phyloP scores from a whole-genome alignment of 2,113 vertebrate species.

The Colius striatus region DNA sequence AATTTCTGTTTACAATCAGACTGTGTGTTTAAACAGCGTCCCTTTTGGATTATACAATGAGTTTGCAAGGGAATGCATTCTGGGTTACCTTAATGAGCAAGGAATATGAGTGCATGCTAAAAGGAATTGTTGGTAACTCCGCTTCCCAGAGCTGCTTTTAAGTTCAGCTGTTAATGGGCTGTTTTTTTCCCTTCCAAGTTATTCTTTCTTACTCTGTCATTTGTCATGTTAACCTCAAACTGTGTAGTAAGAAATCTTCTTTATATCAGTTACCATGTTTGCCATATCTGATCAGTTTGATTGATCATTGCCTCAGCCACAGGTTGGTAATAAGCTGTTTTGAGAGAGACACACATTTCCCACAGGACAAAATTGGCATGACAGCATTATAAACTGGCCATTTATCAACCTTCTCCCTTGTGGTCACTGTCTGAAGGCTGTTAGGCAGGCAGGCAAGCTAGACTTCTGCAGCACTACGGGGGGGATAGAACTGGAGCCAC shows the following conservation, averaged over 20 bases:
- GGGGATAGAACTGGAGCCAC: background rate
- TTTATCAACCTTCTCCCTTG: slow-evolving; percentile 90
- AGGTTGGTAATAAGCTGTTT: slow-evolving; percentile 92
- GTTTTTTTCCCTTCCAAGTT: background rate
- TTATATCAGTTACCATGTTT: slow-evolving; percentile 83
- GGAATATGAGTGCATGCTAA: background rate
- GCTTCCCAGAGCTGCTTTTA: background rate
- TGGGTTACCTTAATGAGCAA: background rate
- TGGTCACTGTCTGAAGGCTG: slow-evolving; percentile 54
- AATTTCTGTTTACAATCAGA: background rate
- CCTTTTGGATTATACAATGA: background rate
- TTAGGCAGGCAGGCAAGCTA: slow-evolving; percentile 34
- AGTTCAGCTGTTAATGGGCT: background rate
- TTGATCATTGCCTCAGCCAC: slow-evolving; percentile 88
- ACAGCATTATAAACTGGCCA: slow-evolving; percentile 92
- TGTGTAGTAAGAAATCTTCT: slow-evolving; percentile 65
- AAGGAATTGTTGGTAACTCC: background rate
- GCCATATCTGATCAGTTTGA: slow-evolving; percentile 92
- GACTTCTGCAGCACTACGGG: background rate
- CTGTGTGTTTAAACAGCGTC: background rate
- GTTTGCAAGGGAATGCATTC: background rate
- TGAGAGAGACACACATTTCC: slow-evolving; percentile 85
- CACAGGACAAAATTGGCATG: slow-evolving; percentile 83
- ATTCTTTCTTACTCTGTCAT: slow-evolving; percentile 32
- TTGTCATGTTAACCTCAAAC: slow-evolving; percentile 50